These are phyloP conservation scores for Chromobotia macracanthus DNA, from an alignment of 2,797 vertebrate species.

Conservation along the genomic window DNA sequence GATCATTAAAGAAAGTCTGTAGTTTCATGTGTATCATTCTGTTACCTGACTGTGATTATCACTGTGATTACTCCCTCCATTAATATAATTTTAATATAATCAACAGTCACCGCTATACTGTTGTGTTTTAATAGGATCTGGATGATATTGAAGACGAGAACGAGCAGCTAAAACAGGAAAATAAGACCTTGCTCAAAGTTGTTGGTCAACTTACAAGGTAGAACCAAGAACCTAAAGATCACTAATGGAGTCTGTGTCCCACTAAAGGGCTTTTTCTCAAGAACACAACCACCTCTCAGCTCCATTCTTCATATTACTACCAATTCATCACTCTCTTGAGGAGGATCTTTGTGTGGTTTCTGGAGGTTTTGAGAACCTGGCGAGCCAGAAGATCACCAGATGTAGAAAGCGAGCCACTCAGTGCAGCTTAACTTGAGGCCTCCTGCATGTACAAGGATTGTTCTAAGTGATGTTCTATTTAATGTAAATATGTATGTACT, in stretches of 20 bases:
- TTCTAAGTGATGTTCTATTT: constrained; percentile 68
- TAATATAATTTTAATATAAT: background rate
- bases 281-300: background rate
- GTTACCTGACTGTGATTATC: too few relatives aligned
- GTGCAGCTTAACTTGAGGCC: background rate
- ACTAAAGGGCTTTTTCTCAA: constrained; percentile 13
- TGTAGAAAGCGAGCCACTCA: constrained; percentile 11
- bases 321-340: constrained; percentile 48
- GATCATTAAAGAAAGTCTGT: too few relatives aligned
- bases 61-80: too few relatives aligned
- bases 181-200: constrained; percentile 99
- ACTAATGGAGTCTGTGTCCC: constrained; percentile 12
- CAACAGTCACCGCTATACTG: background rate
- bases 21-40: too few relatives aligned
- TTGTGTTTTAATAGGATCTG: constrained; percentile 81
- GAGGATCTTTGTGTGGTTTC: constrained; percentile 42
- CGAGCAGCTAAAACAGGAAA: constrained; percentile 98
- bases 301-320: constrained; percentile 39
- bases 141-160: constrained; percentile 99
- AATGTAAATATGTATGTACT: constrained; percentile 81
- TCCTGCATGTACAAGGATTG: background rate
- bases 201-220: constrained; percentile 98
- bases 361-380: constrained; percentile 17
- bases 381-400: constrained; percentile 7
- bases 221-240: constrained; percentile 63